A percentile compares a stretch with the other conserved stretches of the same genome.
Conservation (phyloP, 2,888 invertebrate species). For the Dinocampus coccinellae region DNA sequence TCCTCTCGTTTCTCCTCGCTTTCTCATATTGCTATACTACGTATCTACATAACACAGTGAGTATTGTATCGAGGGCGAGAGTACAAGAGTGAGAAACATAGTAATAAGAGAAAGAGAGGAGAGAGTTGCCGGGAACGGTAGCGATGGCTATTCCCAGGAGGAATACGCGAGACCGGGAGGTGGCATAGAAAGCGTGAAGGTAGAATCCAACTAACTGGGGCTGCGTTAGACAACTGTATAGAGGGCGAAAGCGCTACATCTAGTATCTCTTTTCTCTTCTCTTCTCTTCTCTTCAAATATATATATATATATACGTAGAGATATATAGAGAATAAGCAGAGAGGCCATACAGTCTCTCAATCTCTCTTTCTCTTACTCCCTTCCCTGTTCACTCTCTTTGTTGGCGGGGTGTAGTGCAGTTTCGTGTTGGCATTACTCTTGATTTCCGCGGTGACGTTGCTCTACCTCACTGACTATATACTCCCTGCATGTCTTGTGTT, state of each 20-base stretch:
- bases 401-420: conserved; percentile 72
- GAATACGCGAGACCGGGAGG: conserved; percentile 26
- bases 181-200: conserved; percentile 5
- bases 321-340: not conserved
- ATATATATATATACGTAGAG: not conserved
- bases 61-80: conserved; percentile 51
- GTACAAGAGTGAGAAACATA: too few relatives aligned
- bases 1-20: conserved; percentile 13
- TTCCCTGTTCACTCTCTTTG: too few relatives aligned
- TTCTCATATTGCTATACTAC: conserved; percentile 24
- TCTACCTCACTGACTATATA: conserved; percentile 52
- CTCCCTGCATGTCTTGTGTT: conserved; percentile 57
- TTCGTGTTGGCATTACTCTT: conserved; percentile 78
- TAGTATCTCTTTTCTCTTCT: not conserved
- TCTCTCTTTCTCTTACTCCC: too few relatives aligned
- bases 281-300: not conserved
- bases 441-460: conserved; percentile 73
- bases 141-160: conserved; percentile 59
- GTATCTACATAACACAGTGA: not conserved
- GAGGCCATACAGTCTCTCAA: not conserved
- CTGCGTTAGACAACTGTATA: conserved; percentile 15
- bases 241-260: conserved; percentile 30
- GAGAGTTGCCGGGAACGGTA: too few relatives aligned
- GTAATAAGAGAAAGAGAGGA: too few relatives aligned
- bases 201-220: conserved; percentile 10